A percentile compares a stretch with the other conserved stretches of the same genome.
phyloP scores from a whole-genome alignment of 2,888 invertebrate species.

The Tachina fera region DNA sequence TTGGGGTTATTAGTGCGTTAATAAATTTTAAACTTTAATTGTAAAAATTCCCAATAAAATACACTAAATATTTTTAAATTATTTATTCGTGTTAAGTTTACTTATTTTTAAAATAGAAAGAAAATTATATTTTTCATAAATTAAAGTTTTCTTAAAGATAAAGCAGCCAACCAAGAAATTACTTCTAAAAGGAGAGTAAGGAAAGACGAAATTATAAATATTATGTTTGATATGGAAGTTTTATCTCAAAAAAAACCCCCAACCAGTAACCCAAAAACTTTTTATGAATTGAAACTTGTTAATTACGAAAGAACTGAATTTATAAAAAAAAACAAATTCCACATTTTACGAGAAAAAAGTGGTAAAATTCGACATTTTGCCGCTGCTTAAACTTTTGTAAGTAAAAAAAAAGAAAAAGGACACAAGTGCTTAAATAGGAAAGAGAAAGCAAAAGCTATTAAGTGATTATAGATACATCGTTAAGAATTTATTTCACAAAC shows the following conservation, averaged over 20 bases:
- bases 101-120: not conserved
- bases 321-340: not conserved
- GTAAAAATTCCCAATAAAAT: too few species aligned
- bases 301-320: not conserved
- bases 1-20: too few species aligned
- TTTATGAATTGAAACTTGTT: conserved; percentile 1
- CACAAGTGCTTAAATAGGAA: not conserved
- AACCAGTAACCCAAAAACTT: not conserved
- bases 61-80: too few species aligned
- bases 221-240: not conserved
- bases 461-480: not conserved
- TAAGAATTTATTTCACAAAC: not conserved
- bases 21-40: too few species aligned
- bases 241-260: not conserved
- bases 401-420: not conserved
- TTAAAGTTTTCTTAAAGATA: not conserved
- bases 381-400: conserved; percentile 11
- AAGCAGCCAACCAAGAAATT: not conserved
- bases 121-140: not conserved
- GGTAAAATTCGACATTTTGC: conserved; percentile 29
- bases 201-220: not conserved
- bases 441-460: not conserved
- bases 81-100: not conserved
- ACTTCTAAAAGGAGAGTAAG: not conserved
- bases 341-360: conserved; percentile 13